Conservation (phyloP, 2,113 vertebrate species). For the Muntiacus reevesi region DNA sequence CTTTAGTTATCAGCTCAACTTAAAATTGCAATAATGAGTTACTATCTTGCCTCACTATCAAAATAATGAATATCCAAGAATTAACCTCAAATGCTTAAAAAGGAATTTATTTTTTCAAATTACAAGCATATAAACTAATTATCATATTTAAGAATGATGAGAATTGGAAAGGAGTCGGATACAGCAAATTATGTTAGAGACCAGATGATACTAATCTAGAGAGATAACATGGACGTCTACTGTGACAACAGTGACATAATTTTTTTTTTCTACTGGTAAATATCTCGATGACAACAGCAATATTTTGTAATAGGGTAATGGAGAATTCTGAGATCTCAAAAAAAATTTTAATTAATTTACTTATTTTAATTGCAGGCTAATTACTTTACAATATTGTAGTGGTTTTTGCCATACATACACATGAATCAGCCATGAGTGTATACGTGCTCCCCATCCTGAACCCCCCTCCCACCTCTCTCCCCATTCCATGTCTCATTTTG, state of each 20-base stretch:
- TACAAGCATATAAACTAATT: not conserved
- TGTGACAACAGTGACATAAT: not conserved
- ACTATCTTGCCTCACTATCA: not conserved
- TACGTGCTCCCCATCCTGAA: not conserved
- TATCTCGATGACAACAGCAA: not conserved
- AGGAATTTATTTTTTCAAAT: not conserved
- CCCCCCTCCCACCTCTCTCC: accelerated
- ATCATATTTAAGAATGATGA: not conserved
- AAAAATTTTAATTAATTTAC: not conserved
- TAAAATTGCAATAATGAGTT: not conserved
- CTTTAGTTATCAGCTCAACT: not conserved
- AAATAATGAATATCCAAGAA: slow-evolving; percentile 4
- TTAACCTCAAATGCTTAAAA: not conserved
- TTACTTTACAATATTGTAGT: not conserved
- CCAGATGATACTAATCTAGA: not conserved
- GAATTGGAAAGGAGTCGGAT: not conserved
- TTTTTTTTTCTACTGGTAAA: not conserved
- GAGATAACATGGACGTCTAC: not conserved
- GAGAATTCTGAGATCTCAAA: not conserved
- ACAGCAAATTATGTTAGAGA: not conserved
- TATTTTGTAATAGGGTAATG: not conserved
- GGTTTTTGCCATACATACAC: not conserved
- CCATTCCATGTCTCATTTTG: not conserved
- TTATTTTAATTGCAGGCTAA: not conserved
- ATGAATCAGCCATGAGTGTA: not conserved